Conservation (phyloP, 2,113 vertebrate species). For the Notarius quadriscutis region DNA sequence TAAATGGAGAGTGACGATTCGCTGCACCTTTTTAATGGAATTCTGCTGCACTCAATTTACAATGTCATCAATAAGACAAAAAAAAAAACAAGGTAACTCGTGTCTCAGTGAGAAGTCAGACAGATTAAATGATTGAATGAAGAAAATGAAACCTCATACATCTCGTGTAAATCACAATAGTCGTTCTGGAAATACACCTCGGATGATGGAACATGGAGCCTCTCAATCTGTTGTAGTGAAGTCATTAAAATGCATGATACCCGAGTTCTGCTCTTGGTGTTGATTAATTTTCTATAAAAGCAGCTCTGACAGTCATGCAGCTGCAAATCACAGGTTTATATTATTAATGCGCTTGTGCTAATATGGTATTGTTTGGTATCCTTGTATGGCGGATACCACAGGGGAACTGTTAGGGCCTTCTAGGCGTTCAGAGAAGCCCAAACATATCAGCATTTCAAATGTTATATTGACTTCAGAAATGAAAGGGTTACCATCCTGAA, state of each 20-base stretch:
- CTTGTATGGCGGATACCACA: too few relatives aligned
- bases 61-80: conserved; percentile 1
- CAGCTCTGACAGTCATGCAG: not conserved
- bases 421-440: too few relatives aligned
- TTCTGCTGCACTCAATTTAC: conserved; percentile 38
- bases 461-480: too few relatives aligned
- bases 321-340: not conserved
- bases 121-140: conserved; percentile 22
- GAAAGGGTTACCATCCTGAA: too few relatives aligned
- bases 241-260: conserved; percentile 15
- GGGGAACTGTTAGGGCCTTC: too few relatives aligned
- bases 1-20: conserved; percentile 26
- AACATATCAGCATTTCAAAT: too few relatives aligned
- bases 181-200: not conserved
- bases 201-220: not conserved
- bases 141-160: not conserved
- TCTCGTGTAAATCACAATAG: not conserved
- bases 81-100: not conserved
- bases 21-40: conserved; percentile 23
- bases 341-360: not conserved
- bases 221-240: not conserved
- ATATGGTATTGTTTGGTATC: not conserved
- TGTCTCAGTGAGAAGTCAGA: not conserved
- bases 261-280: not conserved
- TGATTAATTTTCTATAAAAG: not conserved